phyloP scores from a whole-genome alignment of 2,113 vertebrate genomes.

The Solea solea region DNA sequence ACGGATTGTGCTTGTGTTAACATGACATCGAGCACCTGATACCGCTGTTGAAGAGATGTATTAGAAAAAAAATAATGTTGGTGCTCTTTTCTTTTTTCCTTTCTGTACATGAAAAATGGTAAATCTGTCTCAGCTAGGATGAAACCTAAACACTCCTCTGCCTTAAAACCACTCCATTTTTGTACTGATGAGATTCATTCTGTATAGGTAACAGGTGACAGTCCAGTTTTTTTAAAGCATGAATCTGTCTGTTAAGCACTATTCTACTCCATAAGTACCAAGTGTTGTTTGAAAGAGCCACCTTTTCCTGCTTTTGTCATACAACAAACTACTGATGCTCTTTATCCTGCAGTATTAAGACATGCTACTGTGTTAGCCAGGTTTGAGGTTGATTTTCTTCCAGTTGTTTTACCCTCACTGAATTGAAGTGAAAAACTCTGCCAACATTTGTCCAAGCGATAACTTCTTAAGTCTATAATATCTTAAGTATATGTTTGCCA shows the following conservation, averaged over 20 bases:
- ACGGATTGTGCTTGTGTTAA: not conserved
- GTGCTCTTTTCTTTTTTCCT: slow-evolving; percentile 1
- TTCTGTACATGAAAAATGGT: not conserved
- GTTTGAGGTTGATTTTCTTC: slow-evolving; percentile 3
- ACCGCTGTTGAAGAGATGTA: not conserved
- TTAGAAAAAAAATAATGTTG: not conserved
- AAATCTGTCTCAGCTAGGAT: not conserved
- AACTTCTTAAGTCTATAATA: no score
- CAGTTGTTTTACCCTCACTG: not conserved
- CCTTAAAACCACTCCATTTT: slow-evolving; percentile 3
- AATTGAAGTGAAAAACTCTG: not conserved
- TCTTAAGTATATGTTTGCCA: no score
- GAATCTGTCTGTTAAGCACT: not conserved
- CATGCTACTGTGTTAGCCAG: slow-evolving; percentile 1
- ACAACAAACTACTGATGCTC: slow-evolving; percentile 30
- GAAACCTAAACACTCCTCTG: not conserved
- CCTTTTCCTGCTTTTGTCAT: not conserved
- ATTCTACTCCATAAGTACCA: not conserved
- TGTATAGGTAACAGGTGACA: not conserved
- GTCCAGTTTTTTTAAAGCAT: slow-evolving; percentile 1
- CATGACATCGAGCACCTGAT: slow-evolving; percentile 13
- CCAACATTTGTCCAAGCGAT: not conserved
- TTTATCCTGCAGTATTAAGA: not conserved
- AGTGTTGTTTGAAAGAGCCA: not conserved
- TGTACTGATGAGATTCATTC: slow-evolving; percentile 45